These are phyloP conservation scores for Sinosuthora webbiana DNA, from an alignment of 2,113 vertebrate species.

Conservation along the genomic window DNA sequence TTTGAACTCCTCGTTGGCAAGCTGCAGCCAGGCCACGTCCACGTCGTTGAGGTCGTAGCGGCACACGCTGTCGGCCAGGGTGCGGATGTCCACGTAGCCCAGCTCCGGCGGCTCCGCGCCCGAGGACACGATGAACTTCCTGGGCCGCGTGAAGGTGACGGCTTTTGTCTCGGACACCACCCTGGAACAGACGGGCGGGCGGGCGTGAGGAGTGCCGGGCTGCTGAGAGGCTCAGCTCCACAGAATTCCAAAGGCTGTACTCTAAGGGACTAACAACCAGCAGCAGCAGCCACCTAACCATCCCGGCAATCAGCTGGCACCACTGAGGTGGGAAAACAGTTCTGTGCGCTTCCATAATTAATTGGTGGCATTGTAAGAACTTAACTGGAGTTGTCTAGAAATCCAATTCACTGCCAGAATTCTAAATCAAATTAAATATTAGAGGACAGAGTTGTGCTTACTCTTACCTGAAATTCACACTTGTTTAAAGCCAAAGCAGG, in stretches of 20 bases:
- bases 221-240: not conserved
- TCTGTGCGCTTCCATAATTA: not conserved
- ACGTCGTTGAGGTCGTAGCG: slow-evolving; percentile 92
- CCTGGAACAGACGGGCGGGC: slow-evolving; percentile 64
- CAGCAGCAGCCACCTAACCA: not conserved
- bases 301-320: not conserved
- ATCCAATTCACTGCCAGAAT: not conserved
- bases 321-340: not conserved
- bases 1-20: slow-evolving; percentile 86
- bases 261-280: not conserved
- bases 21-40: slow-evolving; percentile 87
- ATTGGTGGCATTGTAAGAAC: fast-evolving
- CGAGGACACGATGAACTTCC: slow-evolving; percentile 87
- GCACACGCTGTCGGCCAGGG: slow-evolving; percentile 86
- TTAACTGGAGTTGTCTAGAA: not conserved
- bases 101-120: slow-evolving; percentile 80
- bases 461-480: not conserved
- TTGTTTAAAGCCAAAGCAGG: not conserved
- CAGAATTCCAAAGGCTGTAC: not conserved
- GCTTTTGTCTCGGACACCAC: slow-evolving; percentile 80
- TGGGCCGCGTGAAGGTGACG: slow-evolving; percentile 84
- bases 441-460: not conserved
- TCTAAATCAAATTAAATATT: not conserved
- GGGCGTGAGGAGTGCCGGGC: not conserved
- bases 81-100: slow-evolving; percentile 89